Base-by-base conservation (phyloP, 2,113 vertebrate species). In the Amia ocellicauda region DNA sequence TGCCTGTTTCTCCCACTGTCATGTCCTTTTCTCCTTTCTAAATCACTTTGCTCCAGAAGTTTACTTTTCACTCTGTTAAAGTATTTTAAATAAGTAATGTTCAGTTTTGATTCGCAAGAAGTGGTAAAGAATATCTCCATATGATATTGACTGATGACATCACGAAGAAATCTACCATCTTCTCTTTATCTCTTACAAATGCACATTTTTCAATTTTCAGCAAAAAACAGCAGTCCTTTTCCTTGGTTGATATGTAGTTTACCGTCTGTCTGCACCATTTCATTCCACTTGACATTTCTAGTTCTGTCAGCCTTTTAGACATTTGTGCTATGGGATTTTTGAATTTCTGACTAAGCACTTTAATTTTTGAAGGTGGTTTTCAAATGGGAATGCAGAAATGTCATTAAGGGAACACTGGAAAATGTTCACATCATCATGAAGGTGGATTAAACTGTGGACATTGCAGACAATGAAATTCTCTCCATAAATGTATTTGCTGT, bases 361-460 rank as follows among this genome's bases (percentile, higher is more conserved):
- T 42, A 42, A 8, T 42, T 42, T 42, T 42, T 42, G 40, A 42
- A n/a, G n/a, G n/a, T n/a, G n/a, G n/a, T n/a, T n/a, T n/a, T n/a
- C n/a, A n/a, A n/a, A n/a, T n/a, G n/a, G n/a, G n/a, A n/a, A n/a
- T n/a, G n/a, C n/a, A n/a, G n/a, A n/a, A 56, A 59, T 60, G 1
- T 60, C 23, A 66, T 66, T 66, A 19, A 66, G 26, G 1, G 56
- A 60, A 43, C 64, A 60, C 19, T 45, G 20, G 27, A 59, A 66
- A 66, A 49, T 27, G 51, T 42, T 26, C 49, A 66, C 29, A 66
- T 66, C 64, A 10, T 59, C 64, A 23, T 16, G 42, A 24, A 66
- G 13, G 47, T 66, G 56, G 11, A 29, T 66, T 19, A 66, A 7
- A n/a, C 42, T 5, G 23, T 65, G 55, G 22, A 65, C 63, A 65